phyloP scores from a whole-genome alignment of 2,797 vertebrate species.

The Cossypha niveicapilla region DNA sequence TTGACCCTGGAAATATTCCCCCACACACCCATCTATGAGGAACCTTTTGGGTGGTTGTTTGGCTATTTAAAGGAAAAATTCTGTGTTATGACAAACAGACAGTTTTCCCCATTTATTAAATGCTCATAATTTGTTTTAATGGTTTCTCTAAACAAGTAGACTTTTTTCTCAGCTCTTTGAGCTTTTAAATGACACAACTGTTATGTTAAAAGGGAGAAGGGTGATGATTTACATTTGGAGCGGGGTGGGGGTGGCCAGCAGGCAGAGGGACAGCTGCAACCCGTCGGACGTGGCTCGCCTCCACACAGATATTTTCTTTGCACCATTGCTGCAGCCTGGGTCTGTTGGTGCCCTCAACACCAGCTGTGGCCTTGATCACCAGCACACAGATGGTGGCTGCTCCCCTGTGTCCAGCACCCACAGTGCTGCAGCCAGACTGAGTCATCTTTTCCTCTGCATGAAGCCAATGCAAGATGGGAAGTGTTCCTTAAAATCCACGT shows the following conservation, averaged over 20 bases:
- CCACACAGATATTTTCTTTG: constrained; percentile 4
- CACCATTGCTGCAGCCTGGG: rapidly evolving
- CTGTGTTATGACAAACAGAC: constrained; percentile 69
- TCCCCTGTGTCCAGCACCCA: not conserved
- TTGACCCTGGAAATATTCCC: not conserved
- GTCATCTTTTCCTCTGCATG: rapidly evolving
- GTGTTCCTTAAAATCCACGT: not conserved
- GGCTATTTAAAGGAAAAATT: constrained; percentile 56
- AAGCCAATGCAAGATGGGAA: not conserved
- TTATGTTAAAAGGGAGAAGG: constrained; percentile 66
- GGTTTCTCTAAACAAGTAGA: constrained; percentile 69
- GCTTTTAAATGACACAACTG: constrained; percentile 67
- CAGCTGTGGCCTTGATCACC: not conserved
- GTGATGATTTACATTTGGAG: constrained; percentile 73
- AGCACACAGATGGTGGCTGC: not conserved
- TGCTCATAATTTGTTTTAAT: constrained; percentile 72
- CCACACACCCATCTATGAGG: not conserved
- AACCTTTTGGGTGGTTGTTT: constrained; percentile 42
- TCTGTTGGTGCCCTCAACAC: not conserved
- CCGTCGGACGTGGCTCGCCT: constrained; percentile 13
- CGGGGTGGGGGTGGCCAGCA: not conserved
- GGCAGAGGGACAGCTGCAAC: constrained; percentile 64
- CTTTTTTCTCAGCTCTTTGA: constrained; percentile 69
- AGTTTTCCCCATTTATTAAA: constrained; percentile 68
- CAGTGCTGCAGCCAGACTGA: not conserved